phyloP scores from a whole-genome alignment of 2,113 vertebrate species.

The Ptychochromis oligacanthus region DNA sequence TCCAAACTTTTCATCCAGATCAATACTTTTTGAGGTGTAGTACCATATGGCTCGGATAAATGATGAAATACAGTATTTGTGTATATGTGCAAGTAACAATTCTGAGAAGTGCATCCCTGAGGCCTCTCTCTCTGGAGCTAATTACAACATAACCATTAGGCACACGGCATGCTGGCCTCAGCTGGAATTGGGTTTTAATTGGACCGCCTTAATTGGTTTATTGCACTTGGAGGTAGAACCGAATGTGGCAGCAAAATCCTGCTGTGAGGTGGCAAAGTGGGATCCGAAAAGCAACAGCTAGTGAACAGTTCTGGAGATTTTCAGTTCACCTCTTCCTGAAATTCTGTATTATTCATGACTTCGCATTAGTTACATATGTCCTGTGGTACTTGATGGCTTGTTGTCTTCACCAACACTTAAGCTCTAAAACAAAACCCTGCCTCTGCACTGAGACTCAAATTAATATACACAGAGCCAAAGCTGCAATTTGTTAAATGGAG shows the following conservation, averaged over 20 bases:
- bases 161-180: constrained; percentile 70
- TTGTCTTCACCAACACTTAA: constrained; percentile 5
- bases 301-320: constrained; percentile 7
- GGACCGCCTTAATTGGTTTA: constrained; percentile 79
- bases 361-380: constrained; percentile 17
- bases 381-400: not conserved
- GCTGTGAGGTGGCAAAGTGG: constrained; percentile 46
- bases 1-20: constrained; percentile 47
- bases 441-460: constrained; percentile 26
- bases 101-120: constrained; percentile 50
- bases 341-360: constrained; percentile 42
- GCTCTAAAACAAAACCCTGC: constrained; percentile 39
- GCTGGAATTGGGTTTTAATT: constrained; percentile 82
- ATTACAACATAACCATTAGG: constrained; percentile 80
- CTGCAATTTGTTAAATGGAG: constrained; percentile 68
- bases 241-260: constrained; percentile 44
- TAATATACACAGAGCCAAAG: constrained; percentile 56
- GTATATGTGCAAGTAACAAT: constrained; percentile 34
- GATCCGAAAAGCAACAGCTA: constrained; percentile 25
- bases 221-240: constrained; percentile 72
- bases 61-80: constrained; percentile 30
- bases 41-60: constrained; percentile 34
- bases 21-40: constrained; percentile 47
- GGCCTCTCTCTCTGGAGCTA: constrained; percentile 74
- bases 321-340: constrained; percentile 24